Evolutionary conservation across 1,140 invertebrate species (phyloP), one percentile per base, ranked within the genome.

Genomic region (Penaeus vannamei): DNA sequence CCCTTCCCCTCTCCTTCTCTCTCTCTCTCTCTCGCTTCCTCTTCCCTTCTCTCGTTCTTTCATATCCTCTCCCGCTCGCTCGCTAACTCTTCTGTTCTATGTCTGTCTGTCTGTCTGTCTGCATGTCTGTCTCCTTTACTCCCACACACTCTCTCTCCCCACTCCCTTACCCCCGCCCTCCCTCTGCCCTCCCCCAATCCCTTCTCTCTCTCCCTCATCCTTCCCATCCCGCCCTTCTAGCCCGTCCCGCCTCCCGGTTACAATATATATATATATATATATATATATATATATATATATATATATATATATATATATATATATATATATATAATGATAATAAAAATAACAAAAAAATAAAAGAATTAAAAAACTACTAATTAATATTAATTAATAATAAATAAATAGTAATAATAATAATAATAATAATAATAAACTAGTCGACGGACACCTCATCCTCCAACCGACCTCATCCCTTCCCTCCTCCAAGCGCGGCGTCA

Each of bases 171-270:
- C 8, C 12, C 8, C 29, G 0, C 12, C 42, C 76, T 79, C 76
- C 42, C 76, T 79, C 76, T 79, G 32, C 42, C 76, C 42, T 32
- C n/a, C 32, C 42, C 76, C 42, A 32, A 42, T n/a, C 42, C 76
- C 42, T 32, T 79, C 76, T 79, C 76, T 79, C 32, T 79, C 76
- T 79, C 76, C 42, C 32, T 79, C 76, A 42, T 32, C 42, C 60
- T 46, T 14, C 17, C 66, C 8, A 0, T 46, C 22, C 7, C 76
- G 5, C 12, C 10, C 46, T 53, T 8, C 10, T 8, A 5, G 3
- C 10, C 46, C 10, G 3, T 53, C 46, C 10, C 46, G 3, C 46
- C 10, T 8, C 10, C 46, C 14, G n/a, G n/a, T n/a, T n/a, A n/a
- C n/a, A n/a, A n/a, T n/a, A n/a, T n/a, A n/a, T n/a, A n/a, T n/a